Conservation (phyloP, 2,113 vertebrate species). For the Nymphicus hollandicus region DNA sequence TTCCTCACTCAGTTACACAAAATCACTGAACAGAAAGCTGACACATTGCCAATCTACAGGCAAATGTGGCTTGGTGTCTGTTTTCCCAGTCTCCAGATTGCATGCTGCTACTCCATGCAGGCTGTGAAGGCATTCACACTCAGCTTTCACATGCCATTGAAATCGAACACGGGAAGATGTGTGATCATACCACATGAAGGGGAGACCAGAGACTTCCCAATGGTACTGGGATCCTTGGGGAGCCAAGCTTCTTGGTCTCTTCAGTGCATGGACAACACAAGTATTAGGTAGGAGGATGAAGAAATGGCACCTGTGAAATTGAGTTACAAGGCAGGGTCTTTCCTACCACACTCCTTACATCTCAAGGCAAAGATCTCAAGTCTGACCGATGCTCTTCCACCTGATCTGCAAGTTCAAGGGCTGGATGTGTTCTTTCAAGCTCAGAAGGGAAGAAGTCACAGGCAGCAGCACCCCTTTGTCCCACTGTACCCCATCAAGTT, state of each 20-base stretch:
- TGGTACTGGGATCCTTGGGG: not conserved
- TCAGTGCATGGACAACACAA: not conserved
- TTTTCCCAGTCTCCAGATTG: not conserved
- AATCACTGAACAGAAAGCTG: not conserved
- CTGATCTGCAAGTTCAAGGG: not conserved
- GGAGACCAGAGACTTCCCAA: not conserved
- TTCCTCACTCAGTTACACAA: not conserved
- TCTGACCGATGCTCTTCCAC: not conserved
- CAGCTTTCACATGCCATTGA: not conserved
- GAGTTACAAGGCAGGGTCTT: not conserved
- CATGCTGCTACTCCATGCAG: not conserved
- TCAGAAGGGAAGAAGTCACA: not conserved
- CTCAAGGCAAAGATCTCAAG: not conserved
- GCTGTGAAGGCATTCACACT: not conserved
- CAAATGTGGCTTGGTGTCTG: not conserved
- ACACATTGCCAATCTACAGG: not conserved
- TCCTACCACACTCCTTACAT: not conserved
- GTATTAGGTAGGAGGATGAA: not conserved
- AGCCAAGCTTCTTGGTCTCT: not conserved
- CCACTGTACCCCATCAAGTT: fast-evolving
- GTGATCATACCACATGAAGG: not conserved
- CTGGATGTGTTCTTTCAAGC: not conserved
- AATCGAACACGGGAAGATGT: not conserved
- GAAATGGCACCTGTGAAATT: not conserved
- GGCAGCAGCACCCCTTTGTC: not conserved